Conservation (phyloP, 2,888 invertebrate species). For the Microplitis manilae region DNA sequence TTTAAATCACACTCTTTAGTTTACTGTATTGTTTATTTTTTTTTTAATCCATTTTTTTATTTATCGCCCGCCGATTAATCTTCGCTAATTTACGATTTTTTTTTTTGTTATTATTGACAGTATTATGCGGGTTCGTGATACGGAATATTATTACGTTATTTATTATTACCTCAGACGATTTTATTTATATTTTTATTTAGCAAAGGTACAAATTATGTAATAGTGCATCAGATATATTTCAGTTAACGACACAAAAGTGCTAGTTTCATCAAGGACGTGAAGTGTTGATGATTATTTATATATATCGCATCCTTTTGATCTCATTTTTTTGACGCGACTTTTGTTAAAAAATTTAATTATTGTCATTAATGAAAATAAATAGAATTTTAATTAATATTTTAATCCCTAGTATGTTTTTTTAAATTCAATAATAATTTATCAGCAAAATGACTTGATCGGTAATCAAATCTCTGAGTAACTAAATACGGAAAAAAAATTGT, state of each 20-base stretch:
- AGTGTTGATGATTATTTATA: slow-evolving; percentile 9
- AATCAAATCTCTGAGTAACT: neutral
- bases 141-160: neutral
- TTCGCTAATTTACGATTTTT: too few species aligned
- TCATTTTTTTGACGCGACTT: neutral
- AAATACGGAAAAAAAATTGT: neutral
- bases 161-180: neutral
- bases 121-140: too few species aligned
- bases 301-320: slow-evolving; percentile 23
- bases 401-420: too few species aligned
- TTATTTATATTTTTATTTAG: neutral
- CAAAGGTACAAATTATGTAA: neutral
- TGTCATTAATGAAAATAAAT: too few species aligned
- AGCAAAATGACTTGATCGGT: neutral
- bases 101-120: too few species aligned
- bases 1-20: neutral
- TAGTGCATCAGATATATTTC: neutral
- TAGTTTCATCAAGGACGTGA: slow-evolving; percentile 14
- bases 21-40: too few species aligned
- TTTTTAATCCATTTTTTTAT: neutral
- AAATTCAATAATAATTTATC: too few species aligned
- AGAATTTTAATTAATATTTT: too few species aligned
- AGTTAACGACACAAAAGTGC: slow-evolving; percentile 1
- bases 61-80: neutral
- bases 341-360: neutral